Evolutionary conservation across 2,797 vertebrate genomes (phyloP).

Genomic region (Cyclura pinguis): DNA sequence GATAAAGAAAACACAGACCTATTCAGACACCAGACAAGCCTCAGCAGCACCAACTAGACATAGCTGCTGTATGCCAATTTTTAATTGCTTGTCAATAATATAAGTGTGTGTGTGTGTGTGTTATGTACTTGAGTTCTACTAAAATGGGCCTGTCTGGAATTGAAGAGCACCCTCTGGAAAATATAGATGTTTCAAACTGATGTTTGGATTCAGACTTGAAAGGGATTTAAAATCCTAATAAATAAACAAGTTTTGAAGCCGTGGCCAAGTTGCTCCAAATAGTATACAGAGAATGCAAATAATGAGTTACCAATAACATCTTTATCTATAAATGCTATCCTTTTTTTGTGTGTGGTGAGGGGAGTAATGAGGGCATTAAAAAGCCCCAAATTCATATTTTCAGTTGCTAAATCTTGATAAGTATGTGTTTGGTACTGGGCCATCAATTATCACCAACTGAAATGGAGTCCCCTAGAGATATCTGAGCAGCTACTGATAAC

Average conservation of each 20-base stretch:
- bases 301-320: too few relatives aligned
- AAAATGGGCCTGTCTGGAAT: neutral
- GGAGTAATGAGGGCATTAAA: too few relatives aligned
- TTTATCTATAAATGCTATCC: neutral
- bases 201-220: neutral
- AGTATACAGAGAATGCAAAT: neutral
- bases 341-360: too few relatives aligned
- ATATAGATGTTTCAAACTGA: neutral
- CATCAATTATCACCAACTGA: neutral
- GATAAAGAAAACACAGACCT: neutral
- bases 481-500: neutral
- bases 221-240: neutral
- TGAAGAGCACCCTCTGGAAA: neutral
- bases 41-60: slow-evolving; percentile 64
- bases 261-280: neutral
- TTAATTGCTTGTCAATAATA: slow-evolving; percentile 68
- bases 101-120: neutral
- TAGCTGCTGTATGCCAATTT: slow-evolving; percentile 60
- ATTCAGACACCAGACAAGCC: slow-evolving; percentile 39
- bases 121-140: neutral
- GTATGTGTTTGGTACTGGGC: neutral
- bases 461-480: too few relatives aligned
- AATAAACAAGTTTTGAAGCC: neutral
- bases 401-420: neutral
- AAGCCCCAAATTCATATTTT: neutral